Percentiles rank a stretch among this genome's conserved stretches.
Conservation (phyloP, 2,888 invertebrate species). For the Cheilosia grossa region DNA sequence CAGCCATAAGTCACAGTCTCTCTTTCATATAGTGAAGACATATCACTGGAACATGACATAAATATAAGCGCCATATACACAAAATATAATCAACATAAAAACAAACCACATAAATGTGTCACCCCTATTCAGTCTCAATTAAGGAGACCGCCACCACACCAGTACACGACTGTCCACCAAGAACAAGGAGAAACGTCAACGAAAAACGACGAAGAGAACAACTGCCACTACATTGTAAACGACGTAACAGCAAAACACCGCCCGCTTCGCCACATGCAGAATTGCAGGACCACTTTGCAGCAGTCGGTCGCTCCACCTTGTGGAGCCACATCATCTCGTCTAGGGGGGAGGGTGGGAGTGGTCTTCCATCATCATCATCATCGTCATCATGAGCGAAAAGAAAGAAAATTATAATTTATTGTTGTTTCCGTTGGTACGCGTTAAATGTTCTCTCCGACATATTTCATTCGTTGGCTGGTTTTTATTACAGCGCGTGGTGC, state of each 20-base stretch:
- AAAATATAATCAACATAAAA: constrained; percentile 73
- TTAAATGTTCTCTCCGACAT: constrained; percentile 58
- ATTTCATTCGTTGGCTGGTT: constrained; percentile 48
- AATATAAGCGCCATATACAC: constrained; percentile 42
- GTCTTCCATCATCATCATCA: constrained; percentile 33
- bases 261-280: constrained; percentile 18
- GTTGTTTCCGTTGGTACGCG: constrained; percentile 57
- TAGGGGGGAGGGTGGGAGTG: not conserved
- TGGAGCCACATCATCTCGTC: constrained; percentile 16
- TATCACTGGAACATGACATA: constrained; percentile 69
- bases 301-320: constrained; percentile 12
- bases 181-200: constrained; percentile 42
- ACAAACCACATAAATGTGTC: constrained; percentile 69
- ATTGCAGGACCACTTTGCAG: constrained; percentile 37
- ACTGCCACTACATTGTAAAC: constrained; percentile 61
- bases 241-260: constrained; percentile 6
- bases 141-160: constrained; percentile 55
- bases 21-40: constrained; percentile 33
- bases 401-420: constrained; percentile 73
- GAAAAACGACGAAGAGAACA: constrained; percentile 27
- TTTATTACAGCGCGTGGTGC: constrained; percentile 61
- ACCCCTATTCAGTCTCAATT: constrained; percentile 66
- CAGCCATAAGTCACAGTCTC: not conserved
- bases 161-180: constrained; percentile 6
- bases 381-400: constrained; percentile 37